Conservation (phyloP, 2,113 vertebrate species). For the Halichoeres trimaculatus region DNA sequence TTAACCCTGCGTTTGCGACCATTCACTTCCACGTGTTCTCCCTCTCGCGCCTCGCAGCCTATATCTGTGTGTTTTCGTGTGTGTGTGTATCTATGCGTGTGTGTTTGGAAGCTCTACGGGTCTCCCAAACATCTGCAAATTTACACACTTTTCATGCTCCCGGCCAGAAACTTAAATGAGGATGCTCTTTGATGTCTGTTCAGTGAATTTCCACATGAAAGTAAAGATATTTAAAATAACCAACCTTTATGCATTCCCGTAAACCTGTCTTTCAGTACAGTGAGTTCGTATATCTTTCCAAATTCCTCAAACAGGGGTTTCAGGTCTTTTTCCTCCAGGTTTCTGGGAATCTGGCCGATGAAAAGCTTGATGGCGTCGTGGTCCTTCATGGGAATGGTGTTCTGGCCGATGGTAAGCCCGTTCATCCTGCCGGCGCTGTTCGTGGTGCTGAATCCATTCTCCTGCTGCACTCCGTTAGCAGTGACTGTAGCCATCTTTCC, state of each 20-base stretch:
- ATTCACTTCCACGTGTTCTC: conserved; percentile 67
- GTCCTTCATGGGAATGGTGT: conserved; percentile 96
- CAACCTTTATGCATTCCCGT: conserved; percentile 99
- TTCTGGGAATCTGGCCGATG: conserved; percentile 96
- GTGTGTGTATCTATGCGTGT: conserved; percentile 10
- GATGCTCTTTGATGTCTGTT: neutral
- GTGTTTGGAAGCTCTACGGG: conserved; percentile 33
- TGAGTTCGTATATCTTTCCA: conserved; percentile 99
- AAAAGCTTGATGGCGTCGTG: conserved; percentile 99
- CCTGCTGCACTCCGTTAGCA: conserved; percentile 87
- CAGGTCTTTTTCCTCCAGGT: conserved; percentile 97
- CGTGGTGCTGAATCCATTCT: conserved; percentile 92
- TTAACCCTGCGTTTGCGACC: conserved; percentile 60
- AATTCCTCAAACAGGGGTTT: conserved; percentile 99
- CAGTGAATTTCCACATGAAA: conserved; percentile 22
- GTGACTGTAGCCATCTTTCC: conserved; percentile 89
- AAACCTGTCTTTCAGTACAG: conserved; percentile 98
- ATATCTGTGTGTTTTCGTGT: neutral
- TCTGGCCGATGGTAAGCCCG: conserved; percentile 89
- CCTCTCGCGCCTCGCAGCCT: conserved; percentile 25
- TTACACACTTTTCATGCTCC: conserved; percentile 57
- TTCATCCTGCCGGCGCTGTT: conserved; percentile 92
- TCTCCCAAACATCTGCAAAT: conserved; percentile 65
- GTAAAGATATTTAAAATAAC: conserved; percentile 61
- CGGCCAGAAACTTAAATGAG: conserved; percentile 19